Percentiles rank a stretch among this genome's conserved stretches.
Conservation (phyloP, 2,113 vertebrate species). For the Tympanuchus pallidicinctus region DNA sequence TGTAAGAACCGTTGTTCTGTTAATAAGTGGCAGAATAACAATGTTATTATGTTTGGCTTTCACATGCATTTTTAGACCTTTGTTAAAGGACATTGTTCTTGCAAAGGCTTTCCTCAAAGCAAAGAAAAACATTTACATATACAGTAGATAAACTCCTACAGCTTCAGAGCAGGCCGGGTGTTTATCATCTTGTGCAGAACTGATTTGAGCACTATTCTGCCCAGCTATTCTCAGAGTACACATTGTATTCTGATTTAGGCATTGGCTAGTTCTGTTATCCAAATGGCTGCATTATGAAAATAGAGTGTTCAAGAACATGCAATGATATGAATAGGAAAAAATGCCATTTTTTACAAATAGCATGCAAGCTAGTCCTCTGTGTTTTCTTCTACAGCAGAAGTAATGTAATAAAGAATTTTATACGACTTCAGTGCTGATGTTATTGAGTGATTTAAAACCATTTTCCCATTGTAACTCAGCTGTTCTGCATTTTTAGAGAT, state of each 20-base stretch:
- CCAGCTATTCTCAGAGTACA: constrained; percentile 63
- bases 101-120: constrained; percentile 67
- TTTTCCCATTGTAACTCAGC: constrained; percentile 70
- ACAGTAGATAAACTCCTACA: constrained; percentile 71
- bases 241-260: constrained; percentile 65
- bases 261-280: constrained; percentile 65
- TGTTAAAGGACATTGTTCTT: constrained; percentile 73
- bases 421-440: constrained; percentile 51
- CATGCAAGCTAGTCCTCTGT: constrained; percentile 38
- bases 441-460: constrained; percentile 72
- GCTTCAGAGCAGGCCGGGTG: constrained; percentile 65
- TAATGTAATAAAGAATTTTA: constrained; percentile 74
- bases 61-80: constrained; percentile 76
- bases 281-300: constrained; percentile 62
- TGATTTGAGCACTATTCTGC: constrained; percentile 63
- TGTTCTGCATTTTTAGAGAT: constrained; percentile 69
- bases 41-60: constrained; percentile 76
- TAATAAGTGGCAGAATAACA: constrained; percentile 82
- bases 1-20: constrained; percentile 75
- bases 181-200: constrained; percentile 66
- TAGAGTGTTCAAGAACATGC: constrained; percentile 64
- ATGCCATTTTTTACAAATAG: constrained; percentile 36
- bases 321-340: constrained; percentile 61
- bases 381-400: constrained; percentile 55
- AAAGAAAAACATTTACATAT: constrained; percentile 73